Evolutionary conservation across 2,113 vertebrate genomes (phyloP).

Genomic region (Connochaetes taurinus): DNA sequence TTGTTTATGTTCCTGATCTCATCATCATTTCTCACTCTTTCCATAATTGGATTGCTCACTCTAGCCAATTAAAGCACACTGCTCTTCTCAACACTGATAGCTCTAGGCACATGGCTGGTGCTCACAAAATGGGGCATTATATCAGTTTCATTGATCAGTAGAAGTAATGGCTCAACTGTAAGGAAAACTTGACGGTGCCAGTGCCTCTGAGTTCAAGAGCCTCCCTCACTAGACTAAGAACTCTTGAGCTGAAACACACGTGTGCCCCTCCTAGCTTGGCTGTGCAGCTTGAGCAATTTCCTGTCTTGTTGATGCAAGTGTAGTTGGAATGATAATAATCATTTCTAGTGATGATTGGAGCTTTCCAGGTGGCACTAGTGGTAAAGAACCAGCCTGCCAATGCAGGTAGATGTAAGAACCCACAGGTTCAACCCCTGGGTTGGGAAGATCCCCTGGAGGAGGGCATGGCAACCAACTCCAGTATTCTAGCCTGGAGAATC

Average conservation of each 20-base stretch:
- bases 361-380: background rate
- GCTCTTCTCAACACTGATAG: background rate
- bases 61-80: background rate
- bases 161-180: background rate
- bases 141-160: background rate
- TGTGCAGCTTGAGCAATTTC: background rate
- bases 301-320: background rate
- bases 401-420: background rate
- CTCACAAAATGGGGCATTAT: background rate
- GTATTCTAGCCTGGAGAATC: background rate
- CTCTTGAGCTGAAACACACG: background rate
- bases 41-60: background rate
- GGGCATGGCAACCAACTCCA: background rate
- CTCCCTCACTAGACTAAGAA: background rate
- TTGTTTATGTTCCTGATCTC: background rate
- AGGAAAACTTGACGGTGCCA: background rate
- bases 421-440: background rate
- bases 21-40: background rate
- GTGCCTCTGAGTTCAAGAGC: background rate
- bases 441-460: background rate
- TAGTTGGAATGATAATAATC: background rate
- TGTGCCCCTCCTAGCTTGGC: rapidly evolving
- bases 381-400: background rate
- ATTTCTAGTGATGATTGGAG: background rate
- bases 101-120: background rate